Conservation (phyloP, 1,140 invertebrate genomes). For the Bombus sylvicola region DNA sequence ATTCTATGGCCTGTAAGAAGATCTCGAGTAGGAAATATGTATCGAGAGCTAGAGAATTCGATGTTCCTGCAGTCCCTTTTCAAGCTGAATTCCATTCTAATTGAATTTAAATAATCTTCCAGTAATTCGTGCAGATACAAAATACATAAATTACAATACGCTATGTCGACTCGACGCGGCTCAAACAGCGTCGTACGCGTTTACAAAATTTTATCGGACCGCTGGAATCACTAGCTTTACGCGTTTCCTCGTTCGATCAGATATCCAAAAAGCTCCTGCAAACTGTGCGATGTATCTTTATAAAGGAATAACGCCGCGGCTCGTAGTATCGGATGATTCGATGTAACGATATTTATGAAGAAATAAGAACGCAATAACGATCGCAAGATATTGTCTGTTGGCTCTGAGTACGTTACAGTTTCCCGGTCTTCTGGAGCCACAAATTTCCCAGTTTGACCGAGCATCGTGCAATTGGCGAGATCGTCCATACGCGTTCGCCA, state of each 20-base stretch:
- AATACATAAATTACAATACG: neutral
- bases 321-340: neutral
- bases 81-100: neutral
- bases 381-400: neutral
- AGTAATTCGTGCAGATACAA: too few relatives aligned
- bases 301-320: neutral
- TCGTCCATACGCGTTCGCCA: neutral
- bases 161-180: neutral
- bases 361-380: neutral
- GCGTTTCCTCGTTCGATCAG: neutral
- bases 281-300: neutral
- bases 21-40: too few relatives aligned
- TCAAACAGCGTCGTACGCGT: neutral
- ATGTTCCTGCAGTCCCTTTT: too few relatives aligned
- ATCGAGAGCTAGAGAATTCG: too few relatives aligned
- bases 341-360: slow-evolving; percentile 1
- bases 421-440: neutral
- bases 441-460: neutral
- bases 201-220: neutral
- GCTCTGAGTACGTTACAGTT: neutral
- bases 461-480: neutral
- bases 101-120: neutral
- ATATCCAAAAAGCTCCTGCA: neutral
- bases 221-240: neutral
- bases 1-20: neutral